Base-by-base conservation (phyloP, 2,113 vertebrate species). In the Halcyon senegalensis region DNA sequence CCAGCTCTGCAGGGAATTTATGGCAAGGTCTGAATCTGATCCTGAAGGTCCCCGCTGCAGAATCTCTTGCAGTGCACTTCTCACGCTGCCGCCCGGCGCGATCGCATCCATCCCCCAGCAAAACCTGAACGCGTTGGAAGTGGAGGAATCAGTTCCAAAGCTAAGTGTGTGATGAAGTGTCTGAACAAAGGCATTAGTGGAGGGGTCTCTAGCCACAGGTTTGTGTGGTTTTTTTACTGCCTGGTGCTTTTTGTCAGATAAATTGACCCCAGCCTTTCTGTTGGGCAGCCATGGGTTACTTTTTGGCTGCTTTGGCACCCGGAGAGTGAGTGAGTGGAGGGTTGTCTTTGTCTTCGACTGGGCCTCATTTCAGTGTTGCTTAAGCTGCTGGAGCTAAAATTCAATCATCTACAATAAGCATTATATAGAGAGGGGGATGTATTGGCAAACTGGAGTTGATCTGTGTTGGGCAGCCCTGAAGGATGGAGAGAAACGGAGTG, bases 341-440 rank as follows among this genome's bases (percentile, higher is more conserved):
- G 11, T 1, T 28, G n/a, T 21, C 84, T 84, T 91, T 89, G 30
- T 62, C 33, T 56, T 30, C 70, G 31, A 24, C 73, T 19, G 69
- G 60, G 43, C n/a, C 28, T 48, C 2, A 0, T 53, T 41, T 59
- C 59, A 2, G n/a, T 3, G 50, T 1, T 56, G 7, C 31, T 83
- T 51, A 10, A 62, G 24, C 59, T 87, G 58, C 23, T 68, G 58
- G 62, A 63, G 64, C 27, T 53, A 7, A 50, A 90, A 66, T 24
- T 9, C 35, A 3, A 43, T 3, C 56, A 31, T 27, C 10, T 16
- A 0, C 44, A 13, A 8, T 3, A 21, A 27, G 18, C 5, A 12
- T 43, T 60, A 2, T 8, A 0, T 1, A 2, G 9, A 3, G 25
- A 2, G 18, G 23, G 24, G 23, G 5, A 7, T 37, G 1, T 20